These are phyloP conservation scores for Andrena flavipes DNA, from an alignment of 2,888 invertebrate genomes.

Conservation along the genomic window DNA sequence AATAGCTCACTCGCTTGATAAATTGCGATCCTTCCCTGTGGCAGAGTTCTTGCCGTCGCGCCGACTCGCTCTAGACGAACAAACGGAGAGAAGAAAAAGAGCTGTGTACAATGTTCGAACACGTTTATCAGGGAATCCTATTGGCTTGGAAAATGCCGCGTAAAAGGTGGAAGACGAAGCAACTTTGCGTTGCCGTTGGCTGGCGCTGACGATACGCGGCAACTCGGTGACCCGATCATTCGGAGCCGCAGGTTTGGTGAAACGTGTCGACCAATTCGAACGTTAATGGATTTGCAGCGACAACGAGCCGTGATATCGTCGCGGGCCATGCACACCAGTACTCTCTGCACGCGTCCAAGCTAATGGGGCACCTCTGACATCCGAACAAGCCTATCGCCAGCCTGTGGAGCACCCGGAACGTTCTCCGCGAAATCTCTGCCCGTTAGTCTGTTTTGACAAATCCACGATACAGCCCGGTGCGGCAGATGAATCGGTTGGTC, in stretches of 20 bases:
- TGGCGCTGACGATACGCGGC: not conserved
- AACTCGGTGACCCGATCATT: not conserved
- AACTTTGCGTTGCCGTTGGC: no score
- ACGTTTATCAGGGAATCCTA: no score
- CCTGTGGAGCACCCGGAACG: not conserved
- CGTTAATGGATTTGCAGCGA: conserved; percentile 35
- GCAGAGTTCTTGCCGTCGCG: no score
- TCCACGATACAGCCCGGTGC: not conserved
- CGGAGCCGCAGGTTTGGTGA: not conserved
- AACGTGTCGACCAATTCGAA: conserved; percentile 15
- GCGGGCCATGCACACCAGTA: conserved; percentile 6
- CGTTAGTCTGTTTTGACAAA: not conserved
- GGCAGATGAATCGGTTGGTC: no score
- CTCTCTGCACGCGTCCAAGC: not conserved
- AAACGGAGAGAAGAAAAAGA: no score
- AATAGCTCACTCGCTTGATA: not conserved
- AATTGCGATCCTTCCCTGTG: not conserved
- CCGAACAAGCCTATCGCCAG: conserved; percentile 26
- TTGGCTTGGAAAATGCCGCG: no score
- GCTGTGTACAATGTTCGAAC: no score
- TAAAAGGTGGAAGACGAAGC: no score
- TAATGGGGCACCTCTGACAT: conserved; percentile 35
- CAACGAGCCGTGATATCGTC: conserved; percentile 40
- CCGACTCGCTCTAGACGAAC: no score
- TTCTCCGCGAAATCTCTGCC: conserved; percentile 2